A percentile compares a stretch with the other conserved stretches of the same genome.
These are phyloP conservation scores for Pterostichus niger DNA, from an alignment of 2,888 invertebrate species.

Conservation along the genomic window DNA sequence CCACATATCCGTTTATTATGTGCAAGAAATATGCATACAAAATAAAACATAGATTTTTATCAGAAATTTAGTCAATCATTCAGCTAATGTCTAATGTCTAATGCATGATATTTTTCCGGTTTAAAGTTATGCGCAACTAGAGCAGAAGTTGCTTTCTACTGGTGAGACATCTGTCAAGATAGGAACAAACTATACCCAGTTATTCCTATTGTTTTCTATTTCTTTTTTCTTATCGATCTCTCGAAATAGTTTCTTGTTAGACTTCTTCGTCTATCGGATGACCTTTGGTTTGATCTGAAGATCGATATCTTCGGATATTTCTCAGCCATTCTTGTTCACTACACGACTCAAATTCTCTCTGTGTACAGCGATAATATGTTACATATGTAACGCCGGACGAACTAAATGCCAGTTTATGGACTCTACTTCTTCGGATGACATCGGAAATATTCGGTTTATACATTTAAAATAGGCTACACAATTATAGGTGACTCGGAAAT, in stretches of 20 bases:
- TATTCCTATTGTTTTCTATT: slow-evolving; percentile 65
- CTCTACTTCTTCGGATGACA: slow-evolving; percentile 8
- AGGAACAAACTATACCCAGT: slow-evolving; percentile 59
- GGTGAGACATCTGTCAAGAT: slow-evolving; percentile 55
- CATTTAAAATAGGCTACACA: too few species aligned
- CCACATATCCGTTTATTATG: too few species aligned
- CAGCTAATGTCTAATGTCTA: not conserved
- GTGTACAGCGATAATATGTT: slow-evolving; percentile 66
- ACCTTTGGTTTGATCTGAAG: slow-evolving; percentile 65
- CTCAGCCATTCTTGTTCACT: slow-evolving; percentile 64
- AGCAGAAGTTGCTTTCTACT: slow-evolving; percentile 49
- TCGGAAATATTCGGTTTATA: slow-evolving; percentile 11
- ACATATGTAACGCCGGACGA: slow-evolving; percentile 64
- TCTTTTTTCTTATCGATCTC: slow-evolving; percentile 63
- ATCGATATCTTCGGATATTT: slow-evolving; percentile 65
- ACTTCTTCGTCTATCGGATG: slow-evolving; percentile 66
- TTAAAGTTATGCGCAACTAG: slow-evolving; percentile 32
- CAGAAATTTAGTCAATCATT: not conserved
- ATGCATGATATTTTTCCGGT: slow-evolving; percentile 4
- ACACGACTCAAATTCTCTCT: slow-evolving; percentile 61
- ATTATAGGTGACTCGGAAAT: too few species aligned
- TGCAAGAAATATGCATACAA: too few species aligned
- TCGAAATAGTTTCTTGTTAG: slow-evolving; percentile 66
- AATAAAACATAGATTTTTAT: not conserved
- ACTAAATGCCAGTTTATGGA: slow-evolving; percentile 2